Evolutionary conservation across 1,140 invertebrate species (phyloP).

Genomic region (Matsumurasca onukii): DNA sequence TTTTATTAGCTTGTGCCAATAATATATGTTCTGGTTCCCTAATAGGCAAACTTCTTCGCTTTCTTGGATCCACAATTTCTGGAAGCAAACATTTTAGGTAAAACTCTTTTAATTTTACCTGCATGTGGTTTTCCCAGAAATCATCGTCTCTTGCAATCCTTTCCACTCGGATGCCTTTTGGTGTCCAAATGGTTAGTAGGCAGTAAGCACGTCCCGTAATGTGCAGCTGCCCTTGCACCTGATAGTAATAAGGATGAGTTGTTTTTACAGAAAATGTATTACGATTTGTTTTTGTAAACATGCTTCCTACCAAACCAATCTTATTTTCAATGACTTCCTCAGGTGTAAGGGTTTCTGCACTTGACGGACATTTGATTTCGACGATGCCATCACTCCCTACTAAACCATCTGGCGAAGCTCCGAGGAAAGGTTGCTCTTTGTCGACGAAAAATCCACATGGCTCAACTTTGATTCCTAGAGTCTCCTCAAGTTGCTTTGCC

Average conservation of each 20-base stretch:
- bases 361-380: slow-evolving; percentile 47
- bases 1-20: too few species aligned
- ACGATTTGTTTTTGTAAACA: slow-evolving; percentile 28
- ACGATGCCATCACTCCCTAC: slow-evolving; percentile 37
- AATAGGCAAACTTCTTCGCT: background rate
- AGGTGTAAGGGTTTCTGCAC: slow-evolving; percentile 36
- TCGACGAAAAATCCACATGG: slow-evolving; percentile 6
- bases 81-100: slow-evolving; percentile 2
- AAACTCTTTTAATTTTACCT: slow-evolving; percentile 20
- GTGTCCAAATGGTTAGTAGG: slow-evolving; percentile 47
- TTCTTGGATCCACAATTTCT: slow-evolving; percentile 40
- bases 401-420: too few species aligned
- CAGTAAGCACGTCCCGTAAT: slow-evolving; percentile 45
- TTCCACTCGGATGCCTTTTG: slow-evolving; percentile 37
- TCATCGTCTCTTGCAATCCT: slow-evolving; percentile 36
- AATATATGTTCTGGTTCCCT: too few species aligned
- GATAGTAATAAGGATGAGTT: slow-evolving; percentile 47
- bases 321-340: slow-evolving; percentile 37
- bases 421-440: too few species aligned
- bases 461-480: background rate
- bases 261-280: slow-evolving; percentile 40
- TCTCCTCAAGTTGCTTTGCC: background rate
- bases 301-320: slow-evolving; percentile 29
- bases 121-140: slow-evolving; percentile 41
- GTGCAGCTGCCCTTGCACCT: slow-evolving; percentile 48